A percentile compares a stretch with the other conserved stretches of the same genome.
These are phyloP conservation scores for Philereme transversata DNA, from an alignment of 2,888 invertebrate genomes.

Conservation along the genomic window DNA sequence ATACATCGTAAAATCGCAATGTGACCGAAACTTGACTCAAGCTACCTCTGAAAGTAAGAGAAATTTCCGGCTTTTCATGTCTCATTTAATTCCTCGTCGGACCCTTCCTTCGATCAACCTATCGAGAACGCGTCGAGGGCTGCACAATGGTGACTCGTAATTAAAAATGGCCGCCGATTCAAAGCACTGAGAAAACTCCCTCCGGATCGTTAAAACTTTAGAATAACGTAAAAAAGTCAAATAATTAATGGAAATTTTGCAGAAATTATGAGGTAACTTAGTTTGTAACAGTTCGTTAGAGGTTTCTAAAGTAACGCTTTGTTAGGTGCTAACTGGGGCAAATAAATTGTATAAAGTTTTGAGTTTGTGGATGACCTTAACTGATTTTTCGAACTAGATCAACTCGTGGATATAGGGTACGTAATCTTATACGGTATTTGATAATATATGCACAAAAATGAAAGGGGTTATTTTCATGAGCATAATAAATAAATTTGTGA, in stretches of 20 bases:
- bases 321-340: constrained; percentile 30
- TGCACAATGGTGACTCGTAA: constrained; percentile 68
- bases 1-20: no score
- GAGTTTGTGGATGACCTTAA: no score
- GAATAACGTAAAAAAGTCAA: constrained; percentile 39
- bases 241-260: constrained; percentile 33
- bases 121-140: constrained; percentile 55
- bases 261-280: constrained; percentile 33
- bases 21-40: no score
- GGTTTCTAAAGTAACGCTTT: constrained; percentile 25
- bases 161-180: constrained; percentile 73
- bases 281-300: constrained; percentile 32
- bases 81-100: constrained; percentile 11
- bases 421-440: no score
- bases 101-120: constrained; percentile 48
- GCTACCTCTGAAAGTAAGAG: no score
- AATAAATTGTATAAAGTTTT: constrained; percentile 2
- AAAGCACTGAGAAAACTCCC: constrained; percentile 39
- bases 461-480: no score
- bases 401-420: no score
- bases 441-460: no score
- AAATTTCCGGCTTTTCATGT: constrained; percentile 10
- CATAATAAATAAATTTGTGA: no score
- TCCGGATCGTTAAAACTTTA: constrained; percentile 57
- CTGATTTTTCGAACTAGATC: no score